Percentiles rank a stretch among this genome's conserved stretches.
Conservation (phyloP, 2,797 vertebrate species). For the Neopelma chrysocephalum region DNA sequence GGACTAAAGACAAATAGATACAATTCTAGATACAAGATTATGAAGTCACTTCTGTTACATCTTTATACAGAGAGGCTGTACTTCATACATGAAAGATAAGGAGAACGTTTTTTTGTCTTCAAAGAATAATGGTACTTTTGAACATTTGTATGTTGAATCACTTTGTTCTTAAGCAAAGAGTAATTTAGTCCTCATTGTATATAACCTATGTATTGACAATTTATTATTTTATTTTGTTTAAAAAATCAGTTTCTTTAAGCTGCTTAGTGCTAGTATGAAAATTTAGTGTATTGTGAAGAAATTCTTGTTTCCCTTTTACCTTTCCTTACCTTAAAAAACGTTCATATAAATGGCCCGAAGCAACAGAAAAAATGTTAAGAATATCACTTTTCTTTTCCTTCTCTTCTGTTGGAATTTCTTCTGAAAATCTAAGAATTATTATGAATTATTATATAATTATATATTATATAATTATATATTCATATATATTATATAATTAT, state of each 20-base stretch:
- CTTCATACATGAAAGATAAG: background rate
- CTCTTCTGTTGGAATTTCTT: constrained; percentile 75
- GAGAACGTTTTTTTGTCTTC: background rate
- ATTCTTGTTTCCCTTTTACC: background rate
- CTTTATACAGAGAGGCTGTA: background rate
- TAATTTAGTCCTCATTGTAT: background rate
- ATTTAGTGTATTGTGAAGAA: background rate
- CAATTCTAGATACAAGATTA: background rate
- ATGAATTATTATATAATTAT: background rate
- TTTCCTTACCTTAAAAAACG: constrained; percentile 90
- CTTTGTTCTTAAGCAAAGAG: background rate
- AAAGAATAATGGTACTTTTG: background rate
- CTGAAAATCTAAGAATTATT: constrained; percentile 80
- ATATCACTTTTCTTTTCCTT: constrained; percentile 82
- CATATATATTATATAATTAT: background rate
- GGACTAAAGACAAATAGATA: background rate
- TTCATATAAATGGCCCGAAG: constrained; percentile 96
- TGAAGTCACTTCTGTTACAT: background rate
- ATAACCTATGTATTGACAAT: background rate
- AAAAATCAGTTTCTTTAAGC: background rate
- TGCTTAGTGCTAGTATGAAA: background rate
- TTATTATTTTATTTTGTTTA: background rate
- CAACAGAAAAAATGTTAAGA: constrained; percentile 96
- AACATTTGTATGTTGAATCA: background rate
- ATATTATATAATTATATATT: no score